Evolutionary conservation across 2,888 invertebrate genomes (phyloP), one percentile per base, ranked within the genome.

Genomic region (Torymus tubicola): DNA sequence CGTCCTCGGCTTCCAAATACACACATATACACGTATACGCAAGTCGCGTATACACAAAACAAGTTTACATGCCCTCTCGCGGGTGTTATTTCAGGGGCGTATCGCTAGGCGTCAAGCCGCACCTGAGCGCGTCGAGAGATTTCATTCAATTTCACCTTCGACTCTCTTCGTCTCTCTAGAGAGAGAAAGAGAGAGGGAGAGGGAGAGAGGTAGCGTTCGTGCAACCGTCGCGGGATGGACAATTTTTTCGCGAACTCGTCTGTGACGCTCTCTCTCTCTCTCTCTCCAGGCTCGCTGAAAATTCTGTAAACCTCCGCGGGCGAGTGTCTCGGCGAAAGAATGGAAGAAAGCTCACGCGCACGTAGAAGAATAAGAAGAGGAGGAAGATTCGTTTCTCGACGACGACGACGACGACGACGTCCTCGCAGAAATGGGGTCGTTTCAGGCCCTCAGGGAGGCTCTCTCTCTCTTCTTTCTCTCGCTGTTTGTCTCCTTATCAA

Each of bases 121-220:
- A 42, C 42, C 50, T 58, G 12, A 13, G 42, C 42, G 8, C 8
- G 42, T 8, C 8, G 63, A 70, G 77, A 78, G 76, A 70, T 81
- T 78, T 81, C 73, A 81, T 81, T 81, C 69, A 81, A 81, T 81
- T 78, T 74, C 16, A 31, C 61, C 18, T 53, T 65, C 55, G 67
- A 69, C 63, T 71, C 69, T 53, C 12, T 21, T 5, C 3, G 2
- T 31, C 31, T 31, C 31, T 31, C 42, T 42, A 8, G 65, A 70
- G 68, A 69, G 42, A 67, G 52, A 10, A n/a, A 2, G 18, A 2
- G 31, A 68, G 18, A 4, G 2, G 42, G 24, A 13, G n/a, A 13
- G 13, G 13, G 10, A 21, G 53, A 21, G 53, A n/a, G n/a, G n/a
- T n/a, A n/a, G n/a, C 18, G 57, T 68, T 21, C 42, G 42, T 8